Evolutionary conservation across 1,140 invertebrate species (phyloP), one percentile per base, ranked within the genome.

Genomic region (Ips typographus): DNA sequence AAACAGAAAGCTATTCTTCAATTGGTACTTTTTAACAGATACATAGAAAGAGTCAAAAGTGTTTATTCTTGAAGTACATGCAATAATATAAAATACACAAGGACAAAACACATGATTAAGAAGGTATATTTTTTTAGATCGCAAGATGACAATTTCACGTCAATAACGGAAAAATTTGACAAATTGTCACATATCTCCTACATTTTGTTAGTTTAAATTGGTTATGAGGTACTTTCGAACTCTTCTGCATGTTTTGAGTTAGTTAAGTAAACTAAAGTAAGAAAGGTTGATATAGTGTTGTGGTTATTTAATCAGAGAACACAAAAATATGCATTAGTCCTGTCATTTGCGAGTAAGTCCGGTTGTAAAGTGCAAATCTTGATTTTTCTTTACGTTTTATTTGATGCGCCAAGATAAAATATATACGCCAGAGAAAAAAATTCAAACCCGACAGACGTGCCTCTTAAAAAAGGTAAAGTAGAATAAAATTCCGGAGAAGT

Each of bases 401-500:
- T 49, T 49, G 22, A 49, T 2, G 44, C 2, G 22, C 7, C 44
- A 49, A 22, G 3, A 49, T 22, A 22, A 49, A 49, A 49, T 49
- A 8, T 22, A 49, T 49, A 6, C 22, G 44, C 6, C 44, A 49
- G 1, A 22, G 22, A 49, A 49, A 44, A 44, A 49, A 49, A 49
- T 49, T 22, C 22, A 49, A 49, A 49, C 22, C 6, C 44, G 44
- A 49, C 44, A 49, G 44, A 49, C 3, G 44, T 8, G 44, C 44
- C 44, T 22, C 44, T 49, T 2, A 6, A 49, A 49, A 49, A 49
- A 22, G 44, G 44, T 22, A 49, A 49, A 49, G 44, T 6, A 3
- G 44, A 49, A 49, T 22, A 22, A 49, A 49, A 56, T 56, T 36
- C 38, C 22, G 53, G 22, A 36, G 53, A 56, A 56, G 53, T 36